Conservation (phyloP, 2,797 vertebrate species). For the Capromys pilorides region DNA sequence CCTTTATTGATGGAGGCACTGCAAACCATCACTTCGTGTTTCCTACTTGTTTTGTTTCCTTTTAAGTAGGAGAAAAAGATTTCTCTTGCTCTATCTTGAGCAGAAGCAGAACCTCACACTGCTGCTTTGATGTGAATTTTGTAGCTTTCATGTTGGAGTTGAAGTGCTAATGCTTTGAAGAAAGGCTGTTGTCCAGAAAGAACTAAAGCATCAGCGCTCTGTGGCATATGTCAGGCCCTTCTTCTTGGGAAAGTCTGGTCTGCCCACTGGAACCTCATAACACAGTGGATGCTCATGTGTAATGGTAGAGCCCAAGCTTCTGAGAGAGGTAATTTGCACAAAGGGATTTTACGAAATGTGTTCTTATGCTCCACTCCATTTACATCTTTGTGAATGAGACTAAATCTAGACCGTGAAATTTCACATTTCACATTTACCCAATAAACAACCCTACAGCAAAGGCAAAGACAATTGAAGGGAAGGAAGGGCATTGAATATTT, state of each 20-base stretch:
- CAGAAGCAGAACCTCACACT: slow-evolving; percentile 4
- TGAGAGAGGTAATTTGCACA: neutral
- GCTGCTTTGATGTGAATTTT: slow-evolving; percentile 30
- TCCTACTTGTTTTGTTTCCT: neutral
- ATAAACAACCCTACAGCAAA: slow-evolving; percentile 39
- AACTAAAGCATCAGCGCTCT: neutral
- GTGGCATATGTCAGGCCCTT: neutral
- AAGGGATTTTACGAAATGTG: neutral
- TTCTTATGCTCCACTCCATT: neutral
- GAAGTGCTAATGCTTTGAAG: slow-evolving; percentile 13
- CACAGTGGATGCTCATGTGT: neutral
- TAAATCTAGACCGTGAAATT: neutral
- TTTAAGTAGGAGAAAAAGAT: neutral
- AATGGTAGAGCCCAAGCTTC: neutral
- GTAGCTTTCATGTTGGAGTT: neutral
- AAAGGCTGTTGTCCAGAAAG: neutral
- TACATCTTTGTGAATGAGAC: slow-evolving; percentile 42
- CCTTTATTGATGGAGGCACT: neutral
- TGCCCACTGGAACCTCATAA: neutral
- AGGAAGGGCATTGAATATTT: neutral
- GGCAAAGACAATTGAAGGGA: slow-evolving; percentile 4
- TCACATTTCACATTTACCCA: slow-evolving; percentile 15
- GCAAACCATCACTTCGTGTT: neutral
- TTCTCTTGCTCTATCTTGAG: neutral
- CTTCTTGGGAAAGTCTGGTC: neutral